These are phyloP conservation scores for Mizuhopecten yessoensis DNA, from an alignment of 1,140 invertebrate genomes.

Conservation along the genomic window DNA sequence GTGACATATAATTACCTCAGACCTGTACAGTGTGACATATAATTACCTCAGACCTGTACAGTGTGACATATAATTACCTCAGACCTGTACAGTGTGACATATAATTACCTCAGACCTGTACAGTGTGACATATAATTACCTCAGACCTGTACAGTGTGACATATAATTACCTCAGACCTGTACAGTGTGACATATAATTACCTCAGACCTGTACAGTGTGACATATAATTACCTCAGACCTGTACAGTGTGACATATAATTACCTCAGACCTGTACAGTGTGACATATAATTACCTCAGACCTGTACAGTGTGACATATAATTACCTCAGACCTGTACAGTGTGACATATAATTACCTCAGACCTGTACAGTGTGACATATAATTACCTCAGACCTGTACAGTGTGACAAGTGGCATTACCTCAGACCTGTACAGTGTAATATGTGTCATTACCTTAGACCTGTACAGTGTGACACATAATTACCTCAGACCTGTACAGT, in stretches of 20 bases:
- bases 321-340: not conserved
- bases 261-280: not conserved
- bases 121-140: not conserved
- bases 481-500: slow-evolving; percentile 39
- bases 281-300: slow-evolving; percentile 2
- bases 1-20: not conserved
- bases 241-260: not conserved
- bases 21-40: not conserved
- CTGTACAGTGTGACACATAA: no score
- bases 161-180: slow-evolving; percentile 41
- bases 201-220: slow-evolving; percentile 88
- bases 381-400: not conserved
- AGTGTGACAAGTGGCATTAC: not conserved
- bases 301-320: slow-evolving; percentile 13
- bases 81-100: not conserved
- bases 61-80: not conserved
- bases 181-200: slow-evolving; percentile 46
- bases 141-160: not conserved
- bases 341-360: not conserved
- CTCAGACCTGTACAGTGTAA: slow-evolving; percentile 12
- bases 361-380: not conserved
- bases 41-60: not conserved
- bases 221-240: slow-evolving; percentile 74
- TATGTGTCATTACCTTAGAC: no score
- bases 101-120: not conserved